These are phyloP conservation scores for Junonia oenone DNA, from an alignment of 2,888 invertebrate genomes.

Conservation along the genomic window DNA sequence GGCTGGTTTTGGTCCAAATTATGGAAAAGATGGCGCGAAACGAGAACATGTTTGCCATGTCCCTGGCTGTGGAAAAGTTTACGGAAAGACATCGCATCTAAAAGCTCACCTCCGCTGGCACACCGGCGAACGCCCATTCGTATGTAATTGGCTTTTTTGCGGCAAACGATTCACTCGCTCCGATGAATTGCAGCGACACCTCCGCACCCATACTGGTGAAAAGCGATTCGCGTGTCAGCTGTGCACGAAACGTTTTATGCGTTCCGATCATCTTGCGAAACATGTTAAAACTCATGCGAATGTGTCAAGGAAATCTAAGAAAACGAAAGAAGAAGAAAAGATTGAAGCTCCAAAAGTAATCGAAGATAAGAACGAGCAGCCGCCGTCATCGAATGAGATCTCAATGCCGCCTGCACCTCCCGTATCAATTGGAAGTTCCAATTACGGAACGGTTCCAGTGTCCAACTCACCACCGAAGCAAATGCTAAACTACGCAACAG, in stretches of 20 bases:
- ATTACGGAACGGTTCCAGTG: slow-evolving; percentile 55
- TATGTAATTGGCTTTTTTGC: slow-evolving; percentile 93
- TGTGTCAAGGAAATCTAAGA: slow-evolving; percentile 73
- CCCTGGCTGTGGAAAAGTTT: slow-evolving; percentile 91
- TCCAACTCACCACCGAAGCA: slow-evolving; percentile 44
- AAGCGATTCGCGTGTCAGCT: slow-evolving; percentile 91
- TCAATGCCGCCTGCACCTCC: slow-evolving; percentile 19
- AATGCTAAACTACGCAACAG: slow-evolving; percentile 54
- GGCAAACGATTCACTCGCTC: slow-evolving; percentile 95
- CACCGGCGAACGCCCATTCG: slow-evolving; percentile 93
- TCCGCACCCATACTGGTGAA: slow-evolving; percentile 93
- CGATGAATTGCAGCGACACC: slow-evolving; percentile 93
- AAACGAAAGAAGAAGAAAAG: slow-evolving; percentile 62
- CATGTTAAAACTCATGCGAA: slow-evolving; percentile 93
- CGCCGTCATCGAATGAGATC: slow-evolving; percentile 15
- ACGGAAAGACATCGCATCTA: slow-evolving; percentile 95
- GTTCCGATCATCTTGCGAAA: slow-evolving; percentile 95
- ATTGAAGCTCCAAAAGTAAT: slow-evolving; percentile 48
- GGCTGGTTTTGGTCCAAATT: slow-evolving; percentile 85
- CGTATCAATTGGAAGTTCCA: slow-evolving; percentile 46
- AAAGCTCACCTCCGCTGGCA: slow-evolving; percentile 97
- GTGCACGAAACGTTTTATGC: slow-evolving; percentile 94
- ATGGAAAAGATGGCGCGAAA: slow-evolving; percentile 86
- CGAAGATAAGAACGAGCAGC: slow-evolving; percentile 42
- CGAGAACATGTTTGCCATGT: slow-evolving; percentile 92